Evolutionary conservation across 53 echinoderm and acorn worm genomes (phyloP), one percentile per base, ranked within the genome.

Genomic region (Echinometra lucunter): DNA sequence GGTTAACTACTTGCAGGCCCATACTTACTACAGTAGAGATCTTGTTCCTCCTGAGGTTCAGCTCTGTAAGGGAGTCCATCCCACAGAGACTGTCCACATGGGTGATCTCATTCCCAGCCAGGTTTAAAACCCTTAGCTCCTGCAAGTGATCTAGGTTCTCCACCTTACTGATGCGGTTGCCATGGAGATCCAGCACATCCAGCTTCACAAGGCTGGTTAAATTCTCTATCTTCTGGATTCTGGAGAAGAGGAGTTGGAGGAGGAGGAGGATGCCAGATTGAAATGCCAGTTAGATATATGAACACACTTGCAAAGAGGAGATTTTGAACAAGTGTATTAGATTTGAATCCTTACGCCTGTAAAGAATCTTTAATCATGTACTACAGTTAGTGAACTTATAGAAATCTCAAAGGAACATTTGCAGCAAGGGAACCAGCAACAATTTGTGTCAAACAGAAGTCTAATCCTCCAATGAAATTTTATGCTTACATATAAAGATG

Each of bases 101-200:
- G 19, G 92, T 95, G 89, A 99, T 98, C 49, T 96, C 95, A 45
- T 99, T 99, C 25, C 99, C 99, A 13, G 99, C 99, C 32, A 99
- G 95, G 55, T 99, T 99, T 90, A 99, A 87, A 13, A 99, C 99
- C 56, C 99, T 58, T 57, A 99, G 94, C 91, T 99, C 99, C 91
- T 95, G 96, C 40, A 99, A 93, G 82, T 99, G 99, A 60, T 95
- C 69, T 19, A 99, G 92, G 89, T 97, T 99, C 94, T 99, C 99
- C 19, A 99, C 95, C 56, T 95, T 88, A 16, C 95, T 91, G 37
- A 99, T 98, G 87, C 97, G 97, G 96, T 99, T 99, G 94, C 99
- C 99, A 96, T 99, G 99, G 95, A 99, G 99, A 96, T 99, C 99
- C 1, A 99, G 82, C 30, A 99, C 99, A 94, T 99, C 99, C 37